Conservation (phyloP, 2,888 invertebrate species). For the Spodoptera picta region DNA sequence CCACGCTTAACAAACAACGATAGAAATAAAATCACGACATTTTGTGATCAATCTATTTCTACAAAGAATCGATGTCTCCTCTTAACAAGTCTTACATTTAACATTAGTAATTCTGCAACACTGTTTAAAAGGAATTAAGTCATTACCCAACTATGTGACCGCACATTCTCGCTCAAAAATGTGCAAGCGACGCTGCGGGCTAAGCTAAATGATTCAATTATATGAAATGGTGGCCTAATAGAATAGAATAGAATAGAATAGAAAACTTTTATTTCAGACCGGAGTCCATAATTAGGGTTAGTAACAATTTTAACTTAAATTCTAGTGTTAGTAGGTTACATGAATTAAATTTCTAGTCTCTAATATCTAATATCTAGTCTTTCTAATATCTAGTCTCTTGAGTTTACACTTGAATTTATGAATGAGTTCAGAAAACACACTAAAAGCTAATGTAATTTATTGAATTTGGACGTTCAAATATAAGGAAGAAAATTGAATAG, state of each 20-base stretch:
- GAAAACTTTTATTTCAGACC: no score
- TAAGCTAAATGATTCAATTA: constrained; percentile 33
- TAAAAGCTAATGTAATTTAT: constrained; percentile 27
- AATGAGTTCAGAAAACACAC: constrained; percentile 23
- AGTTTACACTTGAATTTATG: constrained; percentile 13
- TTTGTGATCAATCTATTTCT: neutral
- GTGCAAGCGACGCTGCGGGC: constrained; percentile 7
- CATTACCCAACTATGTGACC: constrained; percentile 7
- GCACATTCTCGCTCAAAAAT: constrained; percentile 13
- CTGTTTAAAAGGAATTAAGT: constrained; percentile 5
- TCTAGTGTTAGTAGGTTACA: no score
- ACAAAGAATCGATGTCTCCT: neutral
- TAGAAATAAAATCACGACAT: no score
- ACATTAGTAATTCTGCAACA: neutral
- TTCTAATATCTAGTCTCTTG: constrained; percentile 14
- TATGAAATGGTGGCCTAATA: constrained; percentile 33
- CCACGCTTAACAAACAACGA: no score
- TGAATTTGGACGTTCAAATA: neutral
- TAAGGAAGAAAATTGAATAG: neutral
- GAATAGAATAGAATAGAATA: no score
- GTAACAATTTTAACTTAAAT: no score
- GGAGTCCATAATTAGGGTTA: no score
- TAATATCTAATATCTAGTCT: no score
- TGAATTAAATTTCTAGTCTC: no score
- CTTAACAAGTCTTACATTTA: neutral